These are phyloP conservation scores for Pelusios castaneus DNA, from an alignment of 2,113 vertebrate species.

Conservation along the genomic window DNA sequence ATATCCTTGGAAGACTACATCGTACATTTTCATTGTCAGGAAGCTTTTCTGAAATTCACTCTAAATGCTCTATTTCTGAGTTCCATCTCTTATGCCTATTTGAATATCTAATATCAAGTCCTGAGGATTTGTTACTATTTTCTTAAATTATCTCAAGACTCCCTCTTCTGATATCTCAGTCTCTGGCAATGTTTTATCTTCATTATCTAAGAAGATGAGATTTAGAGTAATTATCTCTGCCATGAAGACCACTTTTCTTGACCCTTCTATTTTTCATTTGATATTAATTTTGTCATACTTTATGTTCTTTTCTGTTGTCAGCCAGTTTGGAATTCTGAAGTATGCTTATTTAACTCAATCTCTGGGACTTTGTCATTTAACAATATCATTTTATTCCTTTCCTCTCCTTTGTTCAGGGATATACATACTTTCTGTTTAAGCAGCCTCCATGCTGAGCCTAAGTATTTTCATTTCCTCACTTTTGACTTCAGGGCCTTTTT, in stretches of 20 bases:
- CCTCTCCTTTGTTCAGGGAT: background rate
- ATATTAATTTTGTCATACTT: background rate
- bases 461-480: background rate
- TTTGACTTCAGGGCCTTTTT: background rate
- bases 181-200: background rate
- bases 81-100: background rate
- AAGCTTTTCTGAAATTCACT: background rate
- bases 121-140: background rate
- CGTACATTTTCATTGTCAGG: accelerated
- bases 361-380: background rate
- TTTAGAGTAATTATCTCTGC: background rate
- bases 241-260: background rate
- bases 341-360: background rate
- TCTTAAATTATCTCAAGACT: background rate
- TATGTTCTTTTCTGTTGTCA: background rate
- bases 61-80: background rate
- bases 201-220: background rate
- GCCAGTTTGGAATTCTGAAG: background rate
- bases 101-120: background rate
- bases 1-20: accelerated
- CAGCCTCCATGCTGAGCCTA: background rate
- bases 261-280: background rate
- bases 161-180: background rate
- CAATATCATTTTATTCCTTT: background rate
- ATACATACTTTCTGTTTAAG: background rate